phyloP scores from a whole-genome alignment of 2,888 invertebrate genomes.

The Strigamia transsilvanica region DNA sequence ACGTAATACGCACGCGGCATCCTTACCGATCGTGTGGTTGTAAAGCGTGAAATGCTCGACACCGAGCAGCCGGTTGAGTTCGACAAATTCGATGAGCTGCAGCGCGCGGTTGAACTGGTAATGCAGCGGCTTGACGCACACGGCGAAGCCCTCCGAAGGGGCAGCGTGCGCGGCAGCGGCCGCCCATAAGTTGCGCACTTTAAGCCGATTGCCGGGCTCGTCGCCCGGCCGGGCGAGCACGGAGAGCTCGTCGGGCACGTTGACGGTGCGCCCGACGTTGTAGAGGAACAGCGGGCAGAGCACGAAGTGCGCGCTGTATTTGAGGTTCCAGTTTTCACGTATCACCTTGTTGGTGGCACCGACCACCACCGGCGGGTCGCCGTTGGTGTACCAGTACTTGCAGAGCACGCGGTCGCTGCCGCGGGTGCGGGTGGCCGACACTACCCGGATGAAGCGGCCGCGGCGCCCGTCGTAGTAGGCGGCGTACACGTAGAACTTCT shows the following conservation, averaged over 20 bases:
- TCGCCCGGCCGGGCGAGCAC: constrained; percentile 69
- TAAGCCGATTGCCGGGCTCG: constrained; percentile 64
- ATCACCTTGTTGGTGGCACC: constrained; percentile 71
- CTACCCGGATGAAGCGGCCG: constrained; percentile 72
- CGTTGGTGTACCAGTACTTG: constrained; percentile 57
- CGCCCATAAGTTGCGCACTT: constrained; percentile 59
- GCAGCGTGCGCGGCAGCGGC: background rate
- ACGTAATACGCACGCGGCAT: constrained; percentile 78
- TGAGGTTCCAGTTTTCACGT: constrained; percentile 91
- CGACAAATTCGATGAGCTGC: constrained; percentile 88
- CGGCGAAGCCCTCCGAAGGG: constrained; percentile 63
- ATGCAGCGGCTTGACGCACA: constrained; percentile 91
- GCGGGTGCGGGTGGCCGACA: constrained; percentile 88
- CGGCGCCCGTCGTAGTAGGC: constrained; percentile 77
- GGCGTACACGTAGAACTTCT: constrained; percentile 88
- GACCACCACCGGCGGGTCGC: constrained; percentile 56
- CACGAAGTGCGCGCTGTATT: constrained; percentile 84
- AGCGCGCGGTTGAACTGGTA: constrained; percentile 84
- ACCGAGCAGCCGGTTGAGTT: constrained; percentile 83
- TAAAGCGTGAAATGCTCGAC: constrained; percentile 89
- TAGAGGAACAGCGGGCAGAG: constrained; percentile 71
- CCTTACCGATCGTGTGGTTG: constrained; percentile 84
- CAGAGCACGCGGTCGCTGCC: constrained; percentile 79
- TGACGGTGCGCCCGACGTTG: constrained; percentile 56
- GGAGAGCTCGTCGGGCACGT: constrained; percentile 74